Percentiles rank a stretch among this genome's conserved stretches.
Conservation (phyloP, 1,140 invertebrate species). For the Brachionus sp. region DNA sequence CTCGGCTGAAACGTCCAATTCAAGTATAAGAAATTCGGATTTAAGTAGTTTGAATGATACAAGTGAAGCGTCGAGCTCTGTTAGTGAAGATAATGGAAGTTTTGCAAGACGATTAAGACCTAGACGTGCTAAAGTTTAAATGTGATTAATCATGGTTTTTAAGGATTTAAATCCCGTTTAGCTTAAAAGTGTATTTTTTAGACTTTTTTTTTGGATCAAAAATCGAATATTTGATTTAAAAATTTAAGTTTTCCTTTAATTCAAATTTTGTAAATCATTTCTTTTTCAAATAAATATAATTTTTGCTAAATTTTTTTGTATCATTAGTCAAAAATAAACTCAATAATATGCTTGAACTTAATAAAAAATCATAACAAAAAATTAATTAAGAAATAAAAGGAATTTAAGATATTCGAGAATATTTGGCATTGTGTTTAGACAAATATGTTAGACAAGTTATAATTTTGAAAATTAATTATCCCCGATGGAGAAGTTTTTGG, state of each 20-base stretch:
- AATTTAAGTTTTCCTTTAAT: not conserved
- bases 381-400: no score
- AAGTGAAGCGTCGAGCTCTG: not conserved
- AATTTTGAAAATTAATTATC: no score
- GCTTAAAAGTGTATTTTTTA: not conserved
- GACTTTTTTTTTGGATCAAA: not conserved
- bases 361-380: no score
- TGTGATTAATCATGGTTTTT: not conserved
- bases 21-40: not conserved
- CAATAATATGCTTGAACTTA: no score
- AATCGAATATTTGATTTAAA: not conserved
- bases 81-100: not conserved
- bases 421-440: no score
- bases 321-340: no score
- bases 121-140: not conserved
- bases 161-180: not conserved
- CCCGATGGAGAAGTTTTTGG: no score
- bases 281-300: not conserved
- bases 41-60: not conserved
- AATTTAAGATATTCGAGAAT: no score
- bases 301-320: not conserved
- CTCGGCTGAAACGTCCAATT: not conserved
- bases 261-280: not conserved
- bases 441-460: no score
- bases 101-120: not conserved